phyloP scores from a whole-genome alignment of 2,888 invertebrate genomes.

The Helicoverpa assulta region DNA sequence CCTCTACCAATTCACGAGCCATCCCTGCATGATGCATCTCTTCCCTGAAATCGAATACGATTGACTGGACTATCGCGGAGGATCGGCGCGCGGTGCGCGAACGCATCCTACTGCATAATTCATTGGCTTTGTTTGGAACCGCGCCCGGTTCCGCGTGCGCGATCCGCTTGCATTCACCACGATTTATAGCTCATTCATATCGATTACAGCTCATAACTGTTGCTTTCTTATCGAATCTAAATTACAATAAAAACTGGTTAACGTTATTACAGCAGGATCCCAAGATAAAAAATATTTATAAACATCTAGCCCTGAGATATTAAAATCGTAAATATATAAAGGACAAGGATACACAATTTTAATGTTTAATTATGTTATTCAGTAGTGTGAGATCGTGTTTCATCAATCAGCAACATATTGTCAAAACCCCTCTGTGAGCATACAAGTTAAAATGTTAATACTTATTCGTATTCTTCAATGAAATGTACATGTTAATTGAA shows the following conservation, averaged over 20 bases:
- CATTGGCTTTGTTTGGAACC: conserved; percentile 55
- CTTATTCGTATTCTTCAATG: conserved; percentile 32
- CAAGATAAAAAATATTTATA: background rate
- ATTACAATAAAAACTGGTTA: background rate
- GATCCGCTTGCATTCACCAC: conserved; percentile 22
- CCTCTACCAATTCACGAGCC: background rate
- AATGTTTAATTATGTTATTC: conserved; percentile 12
- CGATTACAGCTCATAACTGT: conserved; percentile 20
- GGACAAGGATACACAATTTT: conserved; percentile 2
- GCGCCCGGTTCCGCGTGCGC: conserved; percentile 34
- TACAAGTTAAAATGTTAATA: conserved; percentile 8
- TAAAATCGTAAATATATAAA: background rate
- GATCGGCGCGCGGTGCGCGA: conserved; percentile 25
- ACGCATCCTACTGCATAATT: conserved; percentile 61
- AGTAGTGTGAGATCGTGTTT: conserved; percentile 49
- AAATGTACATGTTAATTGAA: conserved; percentile 41
- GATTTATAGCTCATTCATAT: conserved; percentile 43
- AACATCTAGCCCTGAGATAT: background rate
- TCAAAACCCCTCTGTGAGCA: conserved; percentile 15
- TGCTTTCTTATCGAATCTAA: conserved; percentile 15
- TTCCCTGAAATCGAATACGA: conserved; percentile 14
- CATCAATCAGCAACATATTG: conserved; percentile 34
- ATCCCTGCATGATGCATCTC: conserved; percentile 3
- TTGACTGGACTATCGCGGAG: conserved; percentile 19
- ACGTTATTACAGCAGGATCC: too few relatives aligned